Evolutionary conservation across 2,113 vertebrate species (phyloP).

Genomic region (Propithecus coquereli): DNA sequence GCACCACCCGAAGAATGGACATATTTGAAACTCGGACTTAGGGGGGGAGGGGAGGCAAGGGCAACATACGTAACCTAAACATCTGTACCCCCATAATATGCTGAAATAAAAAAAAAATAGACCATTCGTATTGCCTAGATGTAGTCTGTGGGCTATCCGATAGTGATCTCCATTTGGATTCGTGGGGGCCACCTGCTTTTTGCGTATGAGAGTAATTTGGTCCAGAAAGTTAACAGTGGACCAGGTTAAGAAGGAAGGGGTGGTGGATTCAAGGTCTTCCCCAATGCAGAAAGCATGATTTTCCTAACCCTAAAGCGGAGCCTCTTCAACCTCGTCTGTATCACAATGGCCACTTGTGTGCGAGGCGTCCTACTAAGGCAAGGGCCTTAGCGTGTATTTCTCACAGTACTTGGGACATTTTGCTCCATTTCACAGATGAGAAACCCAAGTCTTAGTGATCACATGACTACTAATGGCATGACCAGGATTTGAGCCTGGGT

Average conservation of each 20-base stretch:
- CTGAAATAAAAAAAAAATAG: too few species aligned
- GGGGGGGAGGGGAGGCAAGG: too few species aligned
- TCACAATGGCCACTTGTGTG: not conserved
- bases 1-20: too few species aligned
- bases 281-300: not conserved
- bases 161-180: not conserved
- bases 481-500: not conserved
- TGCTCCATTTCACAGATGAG: not conserved
- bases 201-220: not conserved
- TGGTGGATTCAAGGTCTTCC: not conserved
- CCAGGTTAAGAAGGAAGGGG: not conserved
- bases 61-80: too few species aligned
- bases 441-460: not conserved
- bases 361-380: accelerated
- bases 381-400: not conserved
- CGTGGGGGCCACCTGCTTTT: not conserved
- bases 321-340: not conserved
- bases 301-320: not conserved
- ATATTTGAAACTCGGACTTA: too few species aligned
- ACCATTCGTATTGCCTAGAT: too few species aligned
- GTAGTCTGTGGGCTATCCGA: not conserved
- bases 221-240: not conserved
- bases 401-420: not conserved
- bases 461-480: accelerated
- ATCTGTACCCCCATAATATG: too few species aligned